Base-by-base conservation (phyloP, 2,888 invertebrate species). In the Melanostoma mellinum region DNA sequence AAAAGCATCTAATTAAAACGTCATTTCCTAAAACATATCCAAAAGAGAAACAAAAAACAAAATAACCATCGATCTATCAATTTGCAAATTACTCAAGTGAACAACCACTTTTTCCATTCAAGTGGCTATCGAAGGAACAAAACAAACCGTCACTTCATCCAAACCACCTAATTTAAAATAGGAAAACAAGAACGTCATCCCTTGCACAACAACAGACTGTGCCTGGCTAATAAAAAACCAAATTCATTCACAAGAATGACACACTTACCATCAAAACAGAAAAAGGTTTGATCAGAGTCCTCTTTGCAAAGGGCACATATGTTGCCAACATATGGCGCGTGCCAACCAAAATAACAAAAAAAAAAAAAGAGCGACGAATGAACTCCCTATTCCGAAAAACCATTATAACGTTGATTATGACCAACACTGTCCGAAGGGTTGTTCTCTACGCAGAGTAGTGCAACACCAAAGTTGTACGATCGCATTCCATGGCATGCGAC, bases 401-500 rank as follows among this genome's bases (percentile, higher is more conserved):
- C 74, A 74, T 69, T 69, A 75, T 69, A 80, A 69, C 69, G 80
- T 65, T 80, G 75, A 69, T 75, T 63, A 79, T 74, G 50, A 80
- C 75, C 61, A 55, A 56, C 61, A 65, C 44, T 53, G 72, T 53
- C 40, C 74, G 65, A 79, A 75, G 79, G 84, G 78, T 79, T 79
- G 67, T 44, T 65, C 20, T 20, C 20, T 20, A 20, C 20, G 1
- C 20, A 20, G 20, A 20, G 20, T 6, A 40, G 88, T 89, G 87
- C 89, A 90, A 88, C 89, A 90, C 88, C 88, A 87, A 91, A 89
- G 90, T 90, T 90, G 90, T 88, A 85, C 86, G 91, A 91, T 90
- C 90, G 87, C 87, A 88, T 87, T 87, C 87, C 88, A 87, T 88
- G 91, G 84, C 79, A 84, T 79, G 69, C 67, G 60, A 71, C 74